Percentiles rank a stretch among this genome's conserved stretches.
Conservation (phyloP, 2,888 invertebrate species). For the Hipparchia semele region DNA sequence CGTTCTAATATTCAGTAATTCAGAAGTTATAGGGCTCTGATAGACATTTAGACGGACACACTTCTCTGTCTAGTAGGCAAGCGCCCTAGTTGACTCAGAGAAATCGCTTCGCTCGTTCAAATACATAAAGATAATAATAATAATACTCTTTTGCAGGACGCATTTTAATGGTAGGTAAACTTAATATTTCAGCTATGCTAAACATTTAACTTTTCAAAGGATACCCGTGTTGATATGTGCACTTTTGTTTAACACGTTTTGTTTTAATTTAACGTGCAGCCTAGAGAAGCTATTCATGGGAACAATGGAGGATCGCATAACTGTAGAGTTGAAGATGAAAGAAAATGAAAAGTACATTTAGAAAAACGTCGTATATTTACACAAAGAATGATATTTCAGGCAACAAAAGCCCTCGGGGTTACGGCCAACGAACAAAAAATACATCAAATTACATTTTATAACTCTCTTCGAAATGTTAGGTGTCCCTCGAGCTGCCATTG, state of each 20-base stretch:
- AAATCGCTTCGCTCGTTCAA: too few relatives aligned
- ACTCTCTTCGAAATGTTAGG: slow-evolving; percentile 46
- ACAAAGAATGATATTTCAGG: slow-evolving; percentile 21
- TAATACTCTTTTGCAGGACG: too few relatives aligned
- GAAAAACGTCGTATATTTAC: slow-evolving; percentile 23
- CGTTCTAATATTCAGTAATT: too few relatives aligned
- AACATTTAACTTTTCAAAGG: too few relatives aligned
- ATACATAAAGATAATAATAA: too few relatives aligned
- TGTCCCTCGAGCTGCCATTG: slow-evolving; percentile 24
- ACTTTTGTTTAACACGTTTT: neutral
- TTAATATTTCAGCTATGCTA: too few relatives aligned
- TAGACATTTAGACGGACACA: too few relatives aligned
- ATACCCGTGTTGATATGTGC: neutral
- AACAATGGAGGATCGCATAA: slow-evolving; percentile 12
- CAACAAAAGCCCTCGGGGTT: slow-evolving; percentile 23
- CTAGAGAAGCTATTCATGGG: slow-evolving; percentile 2
- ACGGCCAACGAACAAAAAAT: slow-evolving; percentile 24
- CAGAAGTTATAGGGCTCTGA: too few relatives aligned
- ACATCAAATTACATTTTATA: slow-evolving; percentile 27
- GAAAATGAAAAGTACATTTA: slow-evolving; percentile 18
- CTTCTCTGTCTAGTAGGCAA: too few relatives aligned
- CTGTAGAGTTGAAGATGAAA: neutral
- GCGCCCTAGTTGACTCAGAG: too few relatives aligned
- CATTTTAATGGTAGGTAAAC: too few relatives aligned
- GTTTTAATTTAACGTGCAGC: slow-evolving; percentile 7